phyloP scores from a whole-genome alignment of 2,888 invertebrate species.

The Zelleria hepariella region DNA sequence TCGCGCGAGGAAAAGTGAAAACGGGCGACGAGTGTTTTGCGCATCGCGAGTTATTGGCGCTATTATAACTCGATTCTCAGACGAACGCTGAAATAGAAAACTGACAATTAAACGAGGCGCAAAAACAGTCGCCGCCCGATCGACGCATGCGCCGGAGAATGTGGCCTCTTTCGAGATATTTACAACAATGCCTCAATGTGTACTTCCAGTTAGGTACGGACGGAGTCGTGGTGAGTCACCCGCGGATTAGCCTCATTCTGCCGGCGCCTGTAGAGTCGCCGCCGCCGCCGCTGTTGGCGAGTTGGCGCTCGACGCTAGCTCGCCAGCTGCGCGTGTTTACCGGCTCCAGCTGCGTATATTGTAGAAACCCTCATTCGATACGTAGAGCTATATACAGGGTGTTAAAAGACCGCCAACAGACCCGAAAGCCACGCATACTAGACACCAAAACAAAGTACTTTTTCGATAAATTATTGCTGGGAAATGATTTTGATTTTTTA shows the following conservation, averaged over 20 bases:
- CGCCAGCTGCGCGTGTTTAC: too few species aligned
- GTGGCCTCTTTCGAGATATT: not conserved
- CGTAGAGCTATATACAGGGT: too few species aligned
- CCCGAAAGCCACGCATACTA: too few species aligned
- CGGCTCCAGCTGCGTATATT: too few species aligned
- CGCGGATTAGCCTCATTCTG: not conserved
- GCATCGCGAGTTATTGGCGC: constrained; percentile 32
- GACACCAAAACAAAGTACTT: too few species aligned
- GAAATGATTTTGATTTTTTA: too few species aligned
- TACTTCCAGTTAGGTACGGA: not conserved
- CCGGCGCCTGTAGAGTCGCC: not conserved
- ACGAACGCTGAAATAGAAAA: constrained; percentile 52
- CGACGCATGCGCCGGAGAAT: not conserved
- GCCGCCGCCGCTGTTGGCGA: not conserved
- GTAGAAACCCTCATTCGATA: too few species aligned
- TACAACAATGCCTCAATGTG: not conserved
- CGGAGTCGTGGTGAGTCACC: not conserved
- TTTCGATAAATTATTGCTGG: too few species aligned
- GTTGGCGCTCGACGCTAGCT: too few species aligned
- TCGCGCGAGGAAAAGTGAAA: constrained; percentile 45
- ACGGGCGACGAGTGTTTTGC: constrained; percentile 30
- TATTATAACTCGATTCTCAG: constrained; percentile 56
- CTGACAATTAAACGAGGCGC: constrained; percentile 35
- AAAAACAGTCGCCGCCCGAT: constrained; percentile 24
- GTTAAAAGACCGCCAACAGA: too few species aligned